Evolutionary conservation across 2,888 invertebrate species (phyloP), one percentile per base, ranked within the genome.

Genomic region (Arctia plantaginis): DNA sequence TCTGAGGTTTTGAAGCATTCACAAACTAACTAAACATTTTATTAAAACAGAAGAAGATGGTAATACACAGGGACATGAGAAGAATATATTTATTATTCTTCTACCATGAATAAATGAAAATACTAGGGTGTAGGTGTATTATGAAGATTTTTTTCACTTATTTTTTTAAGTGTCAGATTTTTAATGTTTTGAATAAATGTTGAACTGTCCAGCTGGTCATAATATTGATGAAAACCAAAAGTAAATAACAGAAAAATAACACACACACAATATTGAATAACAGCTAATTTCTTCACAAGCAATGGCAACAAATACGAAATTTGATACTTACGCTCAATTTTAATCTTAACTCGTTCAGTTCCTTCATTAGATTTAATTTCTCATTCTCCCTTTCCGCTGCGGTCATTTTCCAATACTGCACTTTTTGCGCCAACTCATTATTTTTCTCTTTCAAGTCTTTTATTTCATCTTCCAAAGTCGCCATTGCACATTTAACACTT

Each of bases 361-460:
- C 95, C 72, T 93, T 95, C 89, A 94, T 92, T 20, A 95, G 85
- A 20, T 90, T 91, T 1, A 94, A 80, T 80, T 94, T 95, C 66
- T 96, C 95, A 73, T 91, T 91, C 47, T 95, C 94, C 44, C 88
- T 89, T 76, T 93, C 91, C 30, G 90, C 93, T 18, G 93, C 93
- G 55, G 90, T 88, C 87, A 94, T 89, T 85, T 94, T 95, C 93
- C 92, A 94, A 84, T 90, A 90, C 72, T 96, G 95, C 13, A 93
- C 90, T 79, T 92, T 92, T 74, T 92, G 90, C 3, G 90, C 95
- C 80, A 96, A 84, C 77, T 94, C 93, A 87, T 87, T 93, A 81
- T 96, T 96, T 87, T 89, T 91, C 77, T 91, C 90, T 76, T 86
- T 90, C 15, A 95, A 89, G 78, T 90, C 89, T 83, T 89, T 90